Evolutionary conservation across 2,797 vertebrate genomes (phyloP).

Genomic region (Falco rusticolus): DNA sequence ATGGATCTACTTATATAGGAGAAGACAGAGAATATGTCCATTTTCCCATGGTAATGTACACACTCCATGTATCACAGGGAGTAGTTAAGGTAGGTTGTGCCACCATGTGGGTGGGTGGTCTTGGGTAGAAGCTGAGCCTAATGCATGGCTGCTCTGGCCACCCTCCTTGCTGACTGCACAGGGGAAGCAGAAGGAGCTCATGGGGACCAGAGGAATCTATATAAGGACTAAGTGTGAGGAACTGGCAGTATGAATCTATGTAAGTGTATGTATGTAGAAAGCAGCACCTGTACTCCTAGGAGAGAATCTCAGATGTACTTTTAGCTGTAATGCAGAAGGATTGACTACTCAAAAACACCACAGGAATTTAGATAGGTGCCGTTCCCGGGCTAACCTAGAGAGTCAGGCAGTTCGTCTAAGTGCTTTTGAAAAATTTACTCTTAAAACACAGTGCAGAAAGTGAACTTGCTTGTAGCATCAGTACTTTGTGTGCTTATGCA

Average conservation of each 20-base stretch:
- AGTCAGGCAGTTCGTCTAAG: neutral
- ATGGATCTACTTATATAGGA: neutral
- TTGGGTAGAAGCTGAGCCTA: neutral
- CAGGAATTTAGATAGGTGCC: neutral
- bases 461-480: neutral
- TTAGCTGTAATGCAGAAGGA: neutral
- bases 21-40: neutral
- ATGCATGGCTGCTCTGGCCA: fast-evolving
- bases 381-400: neutral
- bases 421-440: neutral
- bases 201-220: neutral
- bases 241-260: neutral
- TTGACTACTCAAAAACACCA: neutral
- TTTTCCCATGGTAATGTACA: neutral
- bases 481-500: neutral
- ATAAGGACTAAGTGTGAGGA: neutral
- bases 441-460: neutral
- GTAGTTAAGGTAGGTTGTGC: neutral
- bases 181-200: neutral
- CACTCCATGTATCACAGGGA: neutral
- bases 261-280: neutral
- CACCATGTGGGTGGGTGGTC: neutral
- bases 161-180: neutral
- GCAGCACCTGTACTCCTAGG: neutral
- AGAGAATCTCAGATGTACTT: neutral